Evolutionary conservation across 2,113 vertebrate genomes (phyloP).

Genomic region (Labeo rohita): DNA sequence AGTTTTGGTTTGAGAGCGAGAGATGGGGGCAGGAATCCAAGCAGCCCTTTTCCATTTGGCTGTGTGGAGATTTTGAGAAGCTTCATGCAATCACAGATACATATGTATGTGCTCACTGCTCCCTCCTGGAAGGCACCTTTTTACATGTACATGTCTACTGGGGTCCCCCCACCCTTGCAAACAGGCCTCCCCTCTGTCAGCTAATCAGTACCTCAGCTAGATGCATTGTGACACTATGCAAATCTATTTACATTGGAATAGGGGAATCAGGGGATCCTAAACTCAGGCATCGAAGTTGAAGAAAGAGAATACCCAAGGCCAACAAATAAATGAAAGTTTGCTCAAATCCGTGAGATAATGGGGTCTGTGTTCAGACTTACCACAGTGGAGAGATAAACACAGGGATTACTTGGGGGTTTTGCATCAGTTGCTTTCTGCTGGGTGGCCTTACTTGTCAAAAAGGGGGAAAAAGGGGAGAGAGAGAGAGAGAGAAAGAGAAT

Average conservation of each 20-base stretch:
- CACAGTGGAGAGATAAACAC: slow-evolving; percentile 93
- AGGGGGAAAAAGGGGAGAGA: slow-evolving; percentile 63
- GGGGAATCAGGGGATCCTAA: slow-evolving; percentile 74
- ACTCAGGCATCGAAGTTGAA: slow-evolving; percentile 82
- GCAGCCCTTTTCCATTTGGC: slow-evolving; percentile 49
- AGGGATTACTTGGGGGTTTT: slow-evolving; percentile 97
- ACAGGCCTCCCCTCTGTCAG: slow-evolving; percentile 67
- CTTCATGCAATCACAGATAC: slow-evolving; percentile 59
- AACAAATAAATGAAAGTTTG: slow-evolving; percentile 98
- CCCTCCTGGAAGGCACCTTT: slow-evolving; percentile 70
- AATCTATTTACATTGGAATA: slow-evolving; percentile 88
- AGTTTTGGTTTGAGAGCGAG: slow-evolving; percentile 17
- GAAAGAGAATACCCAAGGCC: slow-evolving; percentile 79
- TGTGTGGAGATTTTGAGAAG: slow-evolving; percentile 30
- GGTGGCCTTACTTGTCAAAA: slow-evolving; percentile 98
- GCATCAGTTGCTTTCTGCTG: slow-evolving; percentile 99
- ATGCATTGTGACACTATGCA: slow-evolving; percentile 80
- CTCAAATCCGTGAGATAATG: slow-evolving; percentile 99
- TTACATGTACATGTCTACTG: slow-evolving; percentile 68
- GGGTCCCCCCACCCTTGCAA: slow-evolving; percentile 35
- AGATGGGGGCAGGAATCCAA: slow-evolving; percentile 24
- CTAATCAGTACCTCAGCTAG: slow-evolving; percentile 77
- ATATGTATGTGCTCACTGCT: slow-evolving; percentile 59
- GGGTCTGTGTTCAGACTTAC: slow-evolving; percentile 98
- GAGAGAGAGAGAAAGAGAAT: slow-evolving; percentile 68